phyloP scores from a whole-genome alignment of 2,797 vertebrate species.

The Periophthalmus magnuspinnatus region DNA sequence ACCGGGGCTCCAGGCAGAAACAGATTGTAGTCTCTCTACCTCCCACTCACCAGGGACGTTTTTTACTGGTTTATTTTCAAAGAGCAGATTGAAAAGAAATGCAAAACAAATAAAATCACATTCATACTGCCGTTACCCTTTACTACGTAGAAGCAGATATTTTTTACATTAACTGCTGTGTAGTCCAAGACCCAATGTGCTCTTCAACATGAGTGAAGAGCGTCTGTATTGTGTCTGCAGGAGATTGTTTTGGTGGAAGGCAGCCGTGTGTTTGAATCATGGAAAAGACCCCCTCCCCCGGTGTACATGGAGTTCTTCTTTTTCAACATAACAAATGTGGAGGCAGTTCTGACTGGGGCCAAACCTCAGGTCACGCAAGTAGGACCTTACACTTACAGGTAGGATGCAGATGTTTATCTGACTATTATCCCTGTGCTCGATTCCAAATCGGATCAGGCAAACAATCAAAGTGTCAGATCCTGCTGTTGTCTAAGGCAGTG shows the following conservation, averaged over 20 bases:
- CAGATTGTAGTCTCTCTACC: slow-evolving; percentile 33
- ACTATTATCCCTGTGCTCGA: neutral
- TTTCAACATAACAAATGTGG: slow-evolving; percentile 77
- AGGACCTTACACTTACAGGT: slow-evolving; percentile 83
- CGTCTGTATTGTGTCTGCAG: slow-evolving; percentile 55
- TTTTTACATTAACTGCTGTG: too few relatives aligned
- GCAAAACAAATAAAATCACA: neutral
- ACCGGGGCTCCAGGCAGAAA: slow-evolving; percentile 44
- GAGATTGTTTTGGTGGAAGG: slow-evolving; percentile 79
- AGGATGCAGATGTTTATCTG: neutral
- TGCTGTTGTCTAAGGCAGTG: neutral
- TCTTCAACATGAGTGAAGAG: neutral
- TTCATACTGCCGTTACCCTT: neutral
- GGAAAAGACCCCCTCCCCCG: slow-evolving; percentile 79
- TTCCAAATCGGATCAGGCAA: neutral
- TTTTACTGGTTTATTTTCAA: slow-evolving; percentile 51
- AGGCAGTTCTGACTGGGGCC: slow-evolving; percentile 54
- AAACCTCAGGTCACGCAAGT: slow-evolving; percentile 69
- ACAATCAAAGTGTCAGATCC: neutral
- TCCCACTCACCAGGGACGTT: slow-evolving; percentile 44
- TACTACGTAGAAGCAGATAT: too few relatives aligned
- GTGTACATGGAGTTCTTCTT: slow-evolving; percentile 82
- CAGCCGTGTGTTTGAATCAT: slow-evolving; percentile 77
- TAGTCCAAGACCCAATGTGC: neutral
- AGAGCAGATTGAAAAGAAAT: neutral